Conservation (phyloP, 2,797 vertebrate species). For the Eulemur rubriventer region DNA sequence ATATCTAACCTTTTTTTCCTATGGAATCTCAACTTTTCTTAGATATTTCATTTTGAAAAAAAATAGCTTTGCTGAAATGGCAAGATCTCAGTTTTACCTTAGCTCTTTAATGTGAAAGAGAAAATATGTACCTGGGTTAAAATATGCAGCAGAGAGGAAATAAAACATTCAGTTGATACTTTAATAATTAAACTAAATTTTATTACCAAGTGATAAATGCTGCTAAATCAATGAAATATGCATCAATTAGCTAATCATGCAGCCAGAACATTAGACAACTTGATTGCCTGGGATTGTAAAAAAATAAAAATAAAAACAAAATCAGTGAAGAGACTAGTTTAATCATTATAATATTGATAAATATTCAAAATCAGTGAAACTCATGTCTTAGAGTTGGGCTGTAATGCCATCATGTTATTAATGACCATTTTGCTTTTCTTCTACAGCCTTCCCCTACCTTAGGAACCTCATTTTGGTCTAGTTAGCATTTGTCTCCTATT, state of each 20-base stretch:
- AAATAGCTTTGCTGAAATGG: background rate
- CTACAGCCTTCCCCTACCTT: background rate
- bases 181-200: slow-evolving; percentile 67
- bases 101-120: background rate
- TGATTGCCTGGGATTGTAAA: slow-evolving; percentile 36
- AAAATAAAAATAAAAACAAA: background rate
- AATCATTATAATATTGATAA: slow-evolving; percentile 41
- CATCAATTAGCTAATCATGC: slow-evolving; percentile 26
- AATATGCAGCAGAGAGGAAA: slow-evolving; percentile 32
- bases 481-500: background rate
- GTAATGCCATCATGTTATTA: slow-evolving; percentile 31
- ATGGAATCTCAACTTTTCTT: background rate
- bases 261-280: slow-evolving; percentile 23
- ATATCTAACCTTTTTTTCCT: background rate
- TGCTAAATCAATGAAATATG: slow-evolving; percentile 58
- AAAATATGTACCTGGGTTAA: background rate
- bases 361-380: slow-evolving; percentile 48
- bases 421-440: slow-evolving; percentile 10
- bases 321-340: slow-evolving; percentile 43
- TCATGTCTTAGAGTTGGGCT: background rate
- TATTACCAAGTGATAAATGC: slow-evolving; percentile 31
- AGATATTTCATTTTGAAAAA: background rate
- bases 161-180: slow-evolving; percentile 42
- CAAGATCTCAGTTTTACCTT: background rate
- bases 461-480: background rate